Evolutionary conservation across 2,888 invertebrate genomes (phyloP), one percentile per base, ranked within the genome.

Genomic region (Caenorhabditis virilis): DNA sequence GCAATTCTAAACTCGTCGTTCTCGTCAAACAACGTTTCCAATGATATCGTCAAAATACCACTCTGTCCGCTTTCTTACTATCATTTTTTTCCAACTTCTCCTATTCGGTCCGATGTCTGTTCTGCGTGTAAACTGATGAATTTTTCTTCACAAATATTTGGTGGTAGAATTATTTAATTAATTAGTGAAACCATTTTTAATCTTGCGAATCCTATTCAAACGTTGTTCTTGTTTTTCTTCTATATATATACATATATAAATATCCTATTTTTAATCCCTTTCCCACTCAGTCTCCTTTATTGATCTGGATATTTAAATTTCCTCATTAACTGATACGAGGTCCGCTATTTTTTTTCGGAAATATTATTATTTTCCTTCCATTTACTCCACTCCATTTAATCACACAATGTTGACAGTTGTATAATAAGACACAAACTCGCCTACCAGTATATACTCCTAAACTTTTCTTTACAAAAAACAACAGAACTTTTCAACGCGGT

Each of bases 241-340:
- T 23, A 22, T 47, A 7, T 35, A 9, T 30, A 22, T 30, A 30
- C 20, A 26, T 30, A 20, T n/a, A n/a, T n/a, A n/a, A n/a, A n/a
- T n/a, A n/a, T n/a, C n/a, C n/a, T n/a, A n/a, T 46, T 46, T 48
- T 59, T 47, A 46, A 41, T 41, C 49, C 26, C 48, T 49, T 59
- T 38, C 42, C 53, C 43, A 49, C 64, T 64, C 64, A 64, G 64
- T 65, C 59, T 65, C 65, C 45, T 41, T 36, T 56, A 53, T 59
- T 59, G 59, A 59, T 59, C 59, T 59, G 47, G 48, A 57, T 27
- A 41, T 30, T 54, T 51, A 16, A 20, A 26, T 56, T 48, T 38
- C 54, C 59, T 53, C 55, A 65, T 65, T 59, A 59, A 60, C 55
- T 52, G 56, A 59, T 65, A 65, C 65, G 65, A 65, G 65, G 65